These are phyloP conservation scores for Lepas anatifera DNA, from an alignment of 2,888 invertebrate species.

Conservation along the genomic window DNA sequence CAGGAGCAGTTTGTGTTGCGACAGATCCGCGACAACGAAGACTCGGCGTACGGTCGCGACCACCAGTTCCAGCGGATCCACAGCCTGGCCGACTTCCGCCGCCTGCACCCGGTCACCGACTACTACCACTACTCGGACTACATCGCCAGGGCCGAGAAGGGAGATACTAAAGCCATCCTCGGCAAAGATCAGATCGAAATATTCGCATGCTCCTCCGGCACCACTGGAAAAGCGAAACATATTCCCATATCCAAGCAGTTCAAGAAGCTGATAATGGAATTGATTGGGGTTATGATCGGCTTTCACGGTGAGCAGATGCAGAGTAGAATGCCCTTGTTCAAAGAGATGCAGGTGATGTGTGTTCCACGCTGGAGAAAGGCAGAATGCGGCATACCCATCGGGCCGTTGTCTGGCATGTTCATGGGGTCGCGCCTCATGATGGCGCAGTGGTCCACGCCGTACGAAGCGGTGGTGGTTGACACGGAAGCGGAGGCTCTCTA, in stretches of 20 bases:
- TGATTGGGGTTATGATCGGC: too few relatives aligned
- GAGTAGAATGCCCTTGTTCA: neutral
- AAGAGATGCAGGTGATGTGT: neutral
- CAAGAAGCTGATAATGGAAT: neutral
- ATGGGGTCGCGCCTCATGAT: neutral
- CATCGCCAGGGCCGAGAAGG: neutral
- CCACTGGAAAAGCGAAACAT: neutral
- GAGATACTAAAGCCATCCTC: neutral
- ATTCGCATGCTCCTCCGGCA: neutral
- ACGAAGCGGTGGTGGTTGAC: neutral
- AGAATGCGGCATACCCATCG: neutral
- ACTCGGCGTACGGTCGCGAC: neutral
- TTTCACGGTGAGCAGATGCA: neutral
- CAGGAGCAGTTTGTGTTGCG: neutral
- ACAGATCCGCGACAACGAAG: neutral
- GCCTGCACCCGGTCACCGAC: neutral
- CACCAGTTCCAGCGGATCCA: constrained; percentile 1
- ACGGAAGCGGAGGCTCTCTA: constrained; percentile 32
- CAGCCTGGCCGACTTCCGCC: constrained; percentile 2
- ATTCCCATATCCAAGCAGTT: neutral
- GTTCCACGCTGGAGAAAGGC: neutral
- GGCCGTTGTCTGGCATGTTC: neutral
- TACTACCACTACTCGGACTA: neutral
- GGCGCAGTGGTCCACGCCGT: neutral
- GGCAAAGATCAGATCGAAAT: neutral